phyloP scores from a whole-genome alignment of 2,797 vertebrate species.

The Strix occidentalis region DNA sequence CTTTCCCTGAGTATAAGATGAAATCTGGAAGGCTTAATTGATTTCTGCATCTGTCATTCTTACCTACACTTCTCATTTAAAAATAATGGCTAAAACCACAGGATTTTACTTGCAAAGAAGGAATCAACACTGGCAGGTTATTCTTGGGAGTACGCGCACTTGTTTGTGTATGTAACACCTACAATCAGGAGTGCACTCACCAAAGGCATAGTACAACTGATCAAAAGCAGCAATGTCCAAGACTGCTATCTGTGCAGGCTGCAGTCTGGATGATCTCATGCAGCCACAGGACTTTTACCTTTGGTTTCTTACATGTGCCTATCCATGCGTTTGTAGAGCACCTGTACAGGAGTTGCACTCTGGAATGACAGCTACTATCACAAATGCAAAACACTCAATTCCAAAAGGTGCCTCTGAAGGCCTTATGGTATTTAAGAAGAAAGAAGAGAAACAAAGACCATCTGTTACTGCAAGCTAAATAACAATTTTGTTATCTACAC shows the following conservation, averaged over 20 bases:
- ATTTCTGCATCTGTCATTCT: background rate
- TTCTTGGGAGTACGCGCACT: background rate
- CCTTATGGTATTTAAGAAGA: background rate
- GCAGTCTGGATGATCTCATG: background rate
- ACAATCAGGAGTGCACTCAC: background rate
- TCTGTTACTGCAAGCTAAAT: background rate
- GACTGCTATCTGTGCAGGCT: background rate
- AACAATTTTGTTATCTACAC: background rate
- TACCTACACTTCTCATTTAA: background rate
- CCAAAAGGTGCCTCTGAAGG: background rate
- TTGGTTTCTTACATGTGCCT: background rate
- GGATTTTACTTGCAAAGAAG: background rate
- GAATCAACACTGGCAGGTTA: background rate
- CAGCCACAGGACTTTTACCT: background rate
- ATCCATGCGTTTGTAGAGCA: background rate
- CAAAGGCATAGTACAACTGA: background rate
- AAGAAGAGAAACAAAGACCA: constrained; percentile 4
- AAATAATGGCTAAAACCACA: background rate
- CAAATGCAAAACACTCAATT: background rate
- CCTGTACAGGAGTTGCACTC: background rate
- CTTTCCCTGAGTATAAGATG: background rate
- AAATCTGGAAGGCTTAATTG: background rate
- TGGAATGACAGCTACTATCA: background rate
- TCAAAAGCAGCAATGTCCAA: background rate
- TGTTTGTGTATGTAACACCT: background rate